Conservation (phyloP, 1,140 invertebrate species). For the Battus philenor region DNA sequence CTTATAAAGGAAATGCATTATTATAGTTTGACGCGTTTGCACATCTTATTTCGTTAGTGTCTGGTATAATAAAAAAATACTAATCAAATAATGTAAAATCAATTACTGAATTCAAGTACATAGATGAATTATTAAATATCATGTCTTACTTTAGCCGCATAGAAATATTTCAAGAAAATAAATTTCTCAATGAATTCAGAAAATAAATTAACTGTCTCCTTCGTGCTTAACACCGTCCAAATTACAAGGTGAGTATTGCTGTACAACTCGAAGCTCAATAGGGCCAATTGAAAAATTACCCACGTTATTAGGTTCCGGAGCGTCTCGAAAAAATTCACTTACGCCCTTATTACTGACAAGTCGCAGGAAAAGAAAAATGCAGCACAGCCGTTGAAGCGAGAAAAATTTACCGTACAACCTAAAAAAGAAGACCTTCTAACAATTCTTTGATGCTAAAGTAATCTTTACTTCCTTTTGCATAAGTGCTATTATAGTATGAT, state of each 20-base stretch:
- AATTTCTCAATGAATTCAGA: no score
- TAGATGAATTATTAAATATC: no score
- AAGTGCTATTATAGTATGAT: background rate
- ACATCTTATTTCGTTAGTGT: no score
- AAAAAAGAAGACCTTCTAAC: background rate
- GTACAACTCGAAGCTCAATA: conserved; percentile 34
- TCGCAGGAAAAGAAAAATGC: conserved; percentile 40
- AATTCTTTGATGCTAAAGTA: background rate
- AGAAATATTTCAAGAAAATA: no score
- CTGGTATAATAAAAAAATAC: no score
- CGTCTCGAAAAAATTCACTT: conserved; percentile 50
- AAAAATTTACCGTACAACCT: conserved; percentile 36
- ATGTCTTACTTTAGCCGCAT: no score
- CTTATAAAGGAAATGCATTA: no score
- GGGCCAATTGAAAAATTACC: conserved; percentile 70
- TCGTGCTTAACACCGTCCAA: conserved; percentile 38
- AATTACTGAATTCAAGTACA: no score
- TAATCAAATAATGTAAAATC: no score
- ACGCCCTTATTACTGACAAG: conserved; percentile 38
- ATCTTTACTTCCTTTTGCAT: background rate
- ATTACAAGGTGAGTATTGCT: conserved; percentile 30
- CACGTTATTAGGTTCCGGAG: conserved; percentile 60
- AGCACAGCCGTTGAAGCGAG: conserved; percentile 25
- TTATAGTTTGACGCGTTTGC: no score
- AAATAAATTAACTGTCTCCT: no score